These are phyloP conservation scores for Chascanopsetta lugubris DNA, from an alignment of 2,113 vertebrate species.

Conservation along the genomic window DNA sequence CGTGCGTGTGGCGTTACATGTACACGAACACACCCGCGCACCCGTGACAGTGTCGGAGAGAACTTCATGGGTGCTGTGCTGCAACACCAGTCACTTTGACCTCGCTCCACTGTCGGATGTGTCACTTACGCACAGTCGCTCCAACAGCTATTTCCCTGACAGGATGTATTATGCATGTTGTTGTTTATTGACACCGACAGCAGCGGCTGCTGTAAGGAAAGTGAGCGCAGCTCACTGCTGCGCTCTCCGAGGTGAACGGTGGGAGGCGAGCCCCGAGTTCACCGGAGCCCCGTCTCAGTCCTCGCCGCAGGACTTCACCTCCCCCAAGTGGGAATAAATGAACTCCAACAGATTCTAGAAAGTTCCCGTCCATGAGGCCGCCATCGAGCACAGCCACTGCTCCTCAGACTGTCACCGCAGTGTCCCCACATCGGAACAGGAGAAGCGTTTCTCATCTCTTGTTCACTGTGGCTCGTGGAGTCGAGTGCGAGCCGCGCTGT, in stretches of 20 bases:
- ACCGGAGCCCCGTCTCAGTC: constrained; percentile 20
- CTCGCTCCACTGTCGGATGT: constrained; percentile 41
- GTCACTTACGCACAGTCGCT: constrained; percentile 50
- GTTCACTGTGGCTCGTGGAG: no score
- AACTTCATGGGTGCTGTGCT: constrained; percentile 9
- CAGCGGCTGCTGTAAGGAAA: constrained; percentile 35
- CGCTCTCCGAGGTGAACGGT: constrained; percentile 44
- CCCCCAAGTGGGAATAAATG: constrained; percentile 24
- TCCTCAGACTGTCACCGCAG: constrained; percentile 7
- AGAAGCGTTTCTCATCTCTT: no score
- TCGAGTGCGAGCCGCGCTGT: no score
- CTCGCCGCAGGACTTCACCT: constrained; percentile 28
- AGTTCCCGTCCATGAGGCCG: constrained; percentile 30
- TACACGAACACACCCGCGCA: not conserved
- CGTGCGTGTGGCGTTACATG: no score
- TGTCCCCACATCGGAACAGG: no score
- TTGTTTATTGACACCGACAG: constrained; percentile 62
- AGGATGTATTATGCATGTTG: constrained; percentile 64
- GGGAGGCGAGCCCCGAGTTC: constrained; percentile 32
- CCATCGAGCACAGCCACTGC: constrained; percentile 8
- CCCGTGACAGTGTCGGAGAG: not conserved
- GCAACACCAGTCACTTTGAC: constrained; percentile 27
- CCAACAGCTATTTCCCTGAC: constrained; percentile 53
- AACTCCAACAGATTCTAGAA: constrained; percentile 21
- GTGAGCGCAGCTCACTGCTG: constrained; percentile 45